These are phyloP conservation scores for Meandrusa payeni DNA, from an alignment of 2,888 invertebrate species.

Conservation along the genomic window DNA sequence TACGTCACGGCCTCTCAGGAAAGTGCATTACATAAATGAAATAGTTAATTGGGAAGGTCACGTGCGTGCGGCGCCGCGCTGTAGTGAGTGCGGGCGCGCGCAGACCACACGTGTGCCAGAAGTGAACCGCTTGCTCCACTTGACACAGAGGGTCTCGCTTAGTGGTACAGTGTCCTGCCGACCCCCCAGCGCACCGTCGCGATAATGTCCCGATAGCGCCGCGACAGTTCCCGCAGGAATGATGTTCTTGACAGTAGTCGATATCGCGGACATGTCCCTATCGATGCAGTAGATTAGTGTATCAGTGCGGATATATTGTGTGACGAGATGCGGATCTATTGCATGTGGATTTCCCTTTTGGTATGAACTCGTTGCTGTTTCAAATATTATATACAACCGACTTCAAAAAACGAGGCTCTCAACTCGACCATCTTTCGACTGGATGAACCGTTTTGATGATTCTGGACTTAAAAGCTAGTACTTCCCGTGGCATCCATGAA, in stretches of 20 bases:
- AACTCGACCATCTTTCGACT: too few relatives aligned
- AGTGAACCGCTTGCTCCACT: constrained; percentile 64
- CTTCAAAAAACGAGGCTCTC: too few relatives aligned
- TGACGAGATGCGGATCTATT: constrained; percentile 68
- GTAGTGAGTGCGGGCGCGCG: constrained; percentile 72
- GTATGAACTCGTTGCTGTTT: constrained; percentile 48
- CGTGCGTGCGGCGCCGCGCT: constrained; percentile 44
- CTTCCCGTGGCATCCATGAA: too few relatives aligned
- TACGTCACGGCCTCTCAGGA: constrained; percentile 59
- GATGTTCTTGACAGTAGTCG: constrained; percentile 61
- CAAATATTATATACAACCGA: too few relatives aligned
- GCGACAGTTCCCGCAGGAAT: constrained; percentile 29
- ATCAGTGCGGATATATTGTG: constrained; percentile 45
- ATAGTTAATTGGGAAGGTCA: constrained; percentile 78
- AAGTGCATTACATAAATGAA: constrained; percentile 77
- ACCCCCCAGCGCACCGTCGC: constrained; percentile 30
- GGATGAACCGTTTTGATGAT: too few relatives aligned
- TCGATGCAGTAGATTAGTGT: constrained; percentile 68
- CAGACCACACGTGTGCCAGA: constrained; percentile 76
- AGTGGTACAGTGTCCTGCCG: constrained; percentile 61
- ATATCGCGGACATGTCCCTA: constrained; percentile 72
- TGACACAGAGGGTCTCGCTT: constrained; percentile 61
- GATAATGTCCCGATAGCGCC: constrained; percentile 18
- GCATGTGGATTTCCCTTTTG: constrained; percentile 66
- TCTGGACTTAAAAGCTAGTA: too few relatives aligned